Evolutionary conservation across 2,797 vertebrate genomes (phyloP), one percentile per base, ranked within the genome.

Genomic region (Fringilla coelebs): DNA sequence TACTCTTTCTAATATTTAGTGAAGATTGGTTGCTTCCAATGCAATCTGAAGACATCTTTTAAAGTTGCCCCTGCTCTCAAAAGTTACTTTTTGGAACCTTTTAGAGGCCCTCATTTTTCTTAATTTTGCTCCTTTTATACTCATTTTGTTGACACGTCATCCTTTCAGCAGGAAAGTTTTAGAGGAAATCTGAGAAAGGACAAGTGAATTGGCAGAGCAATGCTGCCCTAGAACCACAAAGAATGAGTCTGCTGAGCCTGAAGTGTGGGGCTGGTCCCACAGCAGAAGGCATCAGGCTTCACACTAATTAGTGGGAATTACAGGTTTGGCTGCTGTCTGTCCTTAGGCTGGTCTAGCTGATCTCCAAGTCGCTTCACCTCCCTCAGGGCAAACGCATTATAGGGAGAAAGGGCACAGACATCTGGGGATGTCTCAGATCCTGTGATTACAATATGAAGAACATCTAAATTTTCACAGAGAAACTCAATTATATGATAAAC

Each of bases 371-470:
- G 1, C 28, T 77, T 81, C 54, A 73, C 12, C 34, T 70, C 34
- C 29, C 9, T 9, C 3, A 4, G 5, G 3, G 62, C 38, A 89
- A 83, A 76, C 0, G 15, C 11, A 20, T 13, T 22, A 34, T 0
- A 60, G 15, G 21, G 31, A 79, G 25, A 76, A 89, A 68, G 11
- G 17, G 6, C 19, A n/a, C 85, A 81, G 28, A 74, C 17, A 43
- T 48, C 26, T 32, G 11, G 13, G n/a, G n/a, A n/a, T n/a, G 29
- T 89, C n/a, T n/a, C 28, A 85, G 29, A 36, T 11, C 36, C 34
- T 45, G 22, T 31, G 40, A 41, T 1, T 41, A 10, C 29, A 71
- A 38, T 11, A 17, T 51, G 48, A 85, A 32, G 62, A 82, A 84
- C 13, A 29, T 38, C 21, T 45, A 41, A 13, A 21, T 90, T 78